A percentile compares a stretch with the other conserved stretches of the same genome.
Conservation (phyloP, 2,888 invertebrate species). For the Hirtodrosophila duncani region DNA sequence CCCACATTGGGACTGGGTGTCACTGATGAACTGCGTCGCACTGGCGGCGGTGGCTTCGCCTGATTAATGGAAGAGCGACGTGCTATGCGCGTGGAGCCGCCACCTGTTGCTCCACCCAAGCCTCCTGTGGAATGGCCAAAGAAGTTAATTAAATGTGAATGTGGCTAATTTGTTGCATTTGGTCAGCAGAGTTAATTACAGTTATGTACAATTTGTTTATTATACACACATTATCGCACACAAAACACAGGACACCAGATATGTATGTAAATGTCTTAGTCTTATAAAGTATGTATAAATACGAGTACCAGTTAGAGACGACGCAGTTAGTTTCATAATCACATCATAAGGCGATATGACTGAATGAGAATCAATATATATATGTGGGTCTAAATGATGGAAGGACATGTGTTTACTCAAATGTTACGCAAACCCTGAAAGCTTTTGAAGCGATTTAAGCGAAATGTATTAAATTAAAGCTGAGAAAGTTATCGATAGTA, state of each 20-base stretch:
- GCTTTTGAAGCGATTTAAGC: too few relatives aligned
- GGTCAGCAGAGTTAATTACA: conserved; percentile 37
- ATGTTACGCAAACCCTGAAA: too few relatives aligned
- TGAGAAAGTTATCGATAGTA: too few relatives aligned
- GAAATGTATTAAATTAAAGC: too few relatives aligned
- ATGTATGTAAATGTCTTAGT: background rate
- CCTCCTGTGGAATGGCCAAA: conserved; percentile 25
- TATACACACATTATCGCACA: conserved; percentile 29
- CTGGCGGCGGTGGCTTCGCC: conserved; percentile 88
- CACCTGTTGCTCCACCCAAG: conserved; percentile 14
- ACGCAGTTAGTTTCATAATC: background rate
- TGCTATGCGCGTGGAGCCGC: conserved; percentile 74
- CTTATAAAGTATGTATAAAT: too few relatives aligned
- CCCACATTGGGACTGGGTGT: conserved; percentile 77
- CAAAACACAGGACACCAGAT: conserved; percentile 53
- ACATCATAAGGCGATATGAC: background rate
- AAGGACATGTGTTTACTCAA: too few relatives aligned
- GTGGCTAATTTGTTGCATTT: background rate
- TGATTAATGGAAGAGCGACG: conserved; percentile 78
- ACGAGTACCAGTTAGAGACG: conserved; percentile 30
- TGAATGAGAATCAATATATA: conserved; percentile 8
- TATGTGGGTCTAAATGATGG: too few relatives aligned
- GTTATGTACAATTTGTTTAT: conserved; percentile 45
- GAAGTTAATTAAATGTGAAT: conserved; percentile 2
- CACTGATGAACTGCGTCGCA: conserved; percentile 86